These are phyloP conservation scores for Archips xylosteana DNA, from an alignment of 2,888 invertebrate genomes.

Conservation along the genomic window DNA sequence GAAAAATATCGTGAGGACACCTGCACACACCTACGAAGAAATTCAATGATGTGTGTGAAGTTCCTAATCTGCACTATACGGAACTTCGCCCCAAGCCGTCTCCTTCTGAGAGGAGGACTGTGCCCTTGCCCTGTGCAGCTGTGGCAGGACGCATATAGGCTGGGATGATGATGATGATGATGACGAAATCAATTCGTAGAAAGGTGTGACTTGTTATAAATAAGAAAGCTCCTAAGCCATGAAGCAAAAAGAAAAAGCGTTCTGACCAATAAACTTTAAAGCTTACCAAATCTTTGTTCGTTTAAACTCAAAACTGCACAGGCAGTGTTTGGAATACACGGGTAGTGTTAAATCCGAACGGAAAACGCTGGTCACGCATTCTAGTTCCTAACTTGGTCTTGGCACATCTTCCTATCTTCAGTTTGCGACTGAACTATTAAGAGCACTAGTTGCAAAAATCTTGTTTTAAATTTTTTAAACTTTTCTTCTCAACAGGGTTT, in stretches of 20 bases:
- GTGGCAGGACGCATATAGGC: too few relatives aligned
- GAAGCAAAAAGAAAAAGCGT: background rate
- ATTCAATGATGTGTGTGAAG: too few relatives aligned
- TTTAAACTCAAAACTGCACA: slow-evolving; percentile 18
- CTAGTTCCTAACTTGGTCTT: slow-evolving; percentile 25
- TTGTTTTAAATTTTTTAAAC: background rate
- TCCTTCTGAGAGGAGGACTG: too few relatives aligned
- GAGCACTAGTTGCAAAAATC: slow-evolving; percentile 2
- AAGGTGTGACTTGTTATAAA: too few relatives aligned
- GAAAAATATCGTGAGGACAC: too few relatives aligned
- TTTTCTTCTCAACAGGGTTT: too few relatives aligned
- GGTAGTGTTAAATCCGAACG: slow-evolving; percentile 14
- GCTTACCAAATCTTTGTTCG: slow-evolving; percentile 22
- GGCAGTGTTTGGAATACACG: slow-evolving; percentile 16
- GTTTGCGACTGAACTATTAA: slow-evolving; percentile 6
- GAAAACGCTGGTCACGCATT: slow-evolving; percentile 33
- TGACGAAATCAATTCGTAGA: too few relatives aligned
- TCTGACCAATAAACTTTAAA: slow-evolving; percentile 15
- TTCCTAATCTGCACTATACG: too few relatives aligned
- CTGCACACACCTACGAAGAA: too few relatives aligned
- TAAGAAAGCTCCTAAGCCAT: background rate
- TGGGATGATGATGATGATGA: too few relatives aligned
- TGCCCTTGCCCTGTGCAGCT: too few relatives aligned
- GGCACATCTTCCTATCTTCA: slow-evolving; percentile 20
- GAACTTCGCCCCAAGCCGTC: too few relatives aligned